Evolutionary conservation across 2,888 invertebrate genomes (phyloP), one percentile per base, ranked within the genome.

Genomic region (Argyra leucocephala): DNA sequence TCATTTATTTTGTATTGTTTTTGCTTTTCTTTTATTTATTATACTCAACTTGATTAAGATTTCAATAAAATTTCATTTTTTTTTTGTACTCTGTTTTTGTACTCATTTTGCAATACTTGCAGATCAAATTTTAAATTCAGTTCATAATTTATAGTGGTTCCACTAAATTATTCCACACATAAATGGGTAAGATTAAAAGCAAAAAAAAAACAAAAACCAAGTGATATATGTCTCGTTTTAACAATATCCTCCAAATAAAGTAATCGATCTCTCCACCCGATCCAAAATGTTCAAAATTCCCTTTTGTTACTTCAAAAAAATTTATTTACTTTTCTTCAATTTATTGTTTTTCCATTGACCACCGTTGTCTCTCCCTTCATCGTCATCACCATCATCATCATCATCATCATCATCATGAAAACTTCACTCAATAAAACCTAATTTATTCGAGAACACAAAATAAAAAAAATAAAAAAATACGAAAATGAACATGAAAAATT

Each of bases 221-320:
- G 48, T 48, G 48, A 48, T 48, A 48, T 48, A 48, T 48, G 48
- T n/a, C 48, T 48, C 18, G 48, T 48, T 15, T 48, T 48, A 48
- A 48, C n/a, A 15, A 48, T 48, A 31, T 48, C 31, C 18, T 18
- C 48, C 48, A 48, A 48, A 48, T 48, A 48, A 48, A 48, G 48
- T n/a, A 48, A 48, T 48, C 12, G 48, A 48, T 48, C 9, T 12
- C 48, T 48, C 18, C 48, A 48, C 48, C 48, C 48, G 48, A 10
- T 31, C 31, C 10, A 31, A 31, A 31, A 31, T 31, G 5, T 31
- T 31, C 31, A 7, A 18, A 48, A 48, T 48, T 48, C 48, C 10
- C 10, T 31, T 31, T 31, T 10, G 18, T 48, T 31, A n/a, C 31
- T 31, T 31, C 31, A 31, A 26, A 12, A 10, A n/a, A 10, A 10